Evolutionary conservation across 1,140 invertebrate genomes (phyloP), one percentile per base, ranked within the genome.

Genomic region (Pseudoatta argentina): DNA sequence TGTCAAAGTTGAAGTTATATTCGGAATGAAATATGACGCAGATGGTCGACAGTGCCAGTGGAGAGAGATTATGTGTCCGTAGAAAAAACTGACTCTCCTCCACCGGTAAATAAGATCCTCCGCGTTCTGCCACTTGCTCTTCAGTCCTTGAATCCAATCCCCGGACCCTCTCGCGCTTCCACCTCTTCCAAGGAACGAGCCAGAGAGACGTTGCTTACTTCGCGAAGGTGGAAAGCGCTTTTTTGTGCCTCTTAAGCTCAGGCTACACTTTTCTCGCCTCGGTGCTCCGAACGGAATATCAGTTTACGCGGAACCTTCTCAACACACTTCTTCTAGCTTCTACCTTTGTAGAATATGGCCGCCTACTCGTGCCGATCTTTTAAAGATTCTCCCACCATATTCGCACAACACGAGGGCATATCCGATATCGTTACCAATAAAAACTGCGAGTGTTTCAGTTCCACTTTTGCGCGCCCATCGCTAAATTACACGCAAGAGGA

Each of bases 221-320:
- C 79, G 86, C 78, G 75, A 77, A 73, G 72, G 87, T 83, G 81
- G 59, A 75, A 59, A 85, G 39, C 48, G 59, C 59, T 77, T 88
- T 88, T 88, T 86, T 86, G 87, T 66, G 61, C 75, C 61, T 79
- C 88, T 89, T 89, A 88, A 89, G 88, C 87, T 79, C 75, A 24
- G 81, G 67, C 88, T 71, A 79, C 82, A 76, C 87, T 89, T 81
- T 75, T 83, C 87, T 76, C 87, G 82, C 82, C 59, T 79, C 87
- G 55, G 16, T 69, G 87, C 88, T 88, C 51, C 87, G 87, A 88
- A 85, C 75, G 73, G 86, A 88, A 89, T 89, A 89, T 89, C 88
- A 88, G 88, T 89, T 88, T 89, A 89, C 82, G 87, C 82, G 75
- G 61, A 88, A 86, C 75, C 82, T 86, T 71, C 82, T 88, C 71